phyloP scores from a whole-genome alignment of 2,888 invertebrate species.

The Meghimatium bilineatum region DNA sequence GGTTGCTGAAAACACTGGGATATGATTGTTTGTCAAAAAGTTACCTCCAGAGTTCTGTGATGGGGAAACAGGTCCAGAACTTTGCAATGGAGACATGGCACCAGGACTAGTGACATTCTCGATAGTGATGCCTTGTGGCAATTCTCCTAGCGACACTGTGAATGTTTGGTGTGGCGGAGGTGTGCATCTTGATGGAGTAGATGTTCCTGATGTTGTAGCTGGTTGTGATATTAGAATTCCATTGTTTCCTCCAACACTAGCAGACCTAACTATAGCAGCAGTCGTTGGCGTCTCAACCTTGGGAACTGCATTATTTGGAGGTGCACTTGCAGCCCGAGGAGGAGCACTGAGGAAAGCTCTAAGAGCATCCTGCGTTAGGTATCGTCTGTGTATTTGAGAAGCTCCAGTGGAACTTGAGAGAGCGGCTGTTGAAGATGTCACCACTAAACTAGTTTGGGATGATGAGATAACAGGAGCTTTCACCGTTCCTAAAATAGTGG shows the following conservation, averaged over 20 bases:
- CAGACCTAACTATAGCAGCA: constrained; percentile 62
- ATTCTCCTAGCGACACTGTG: constrained; percentile 50
- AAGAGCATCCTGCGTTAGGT: constrained; percentile 54
- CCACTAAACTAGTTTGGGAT: constrained; percentile 14
- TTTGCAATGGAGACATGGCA: constrained; percentile 1
- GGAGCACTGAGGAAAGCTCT: constrained; percentile 56
- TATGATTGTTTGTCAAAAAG: constrained; percentile 38
- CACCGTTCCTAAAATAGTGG: constrained; percentile 2
- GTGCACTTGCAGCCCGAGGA: constrained; percentile 68
- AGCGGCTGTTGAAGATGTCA: constrained; percentile 28
- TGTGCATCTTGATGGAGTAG: constrained; percentile 35
- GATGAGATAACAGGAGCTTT: constrained; percentile 19
- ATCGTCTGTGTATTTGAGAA: constrained; percentile 31
- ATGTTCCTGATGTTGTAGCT: constrained; percentile 3
- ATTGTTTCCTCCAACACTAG: constrained; percentile 68
- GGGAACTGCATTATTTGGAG: constrained; percentile 56
- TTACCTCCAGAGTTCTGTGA: background rate
- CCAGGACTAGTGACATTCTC: constrained; percentile 30
- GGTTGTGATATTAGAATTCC: constrained; percentile 36
- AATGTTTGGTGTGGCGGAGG: constrained; percentile 48
- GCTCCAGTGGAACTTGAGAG: background rate
- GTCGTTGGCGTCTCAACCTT: constrained; percentile 42
- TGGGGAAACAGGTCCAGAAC: background rate
- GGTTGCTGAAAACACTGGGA: constrained; percentile 37
- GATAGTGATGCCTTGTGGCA: constrained; percentile 45